phyloP scores from a whole-genome alignment of 1,140 invertebrate species.

The Linepithema humile region DNA sequence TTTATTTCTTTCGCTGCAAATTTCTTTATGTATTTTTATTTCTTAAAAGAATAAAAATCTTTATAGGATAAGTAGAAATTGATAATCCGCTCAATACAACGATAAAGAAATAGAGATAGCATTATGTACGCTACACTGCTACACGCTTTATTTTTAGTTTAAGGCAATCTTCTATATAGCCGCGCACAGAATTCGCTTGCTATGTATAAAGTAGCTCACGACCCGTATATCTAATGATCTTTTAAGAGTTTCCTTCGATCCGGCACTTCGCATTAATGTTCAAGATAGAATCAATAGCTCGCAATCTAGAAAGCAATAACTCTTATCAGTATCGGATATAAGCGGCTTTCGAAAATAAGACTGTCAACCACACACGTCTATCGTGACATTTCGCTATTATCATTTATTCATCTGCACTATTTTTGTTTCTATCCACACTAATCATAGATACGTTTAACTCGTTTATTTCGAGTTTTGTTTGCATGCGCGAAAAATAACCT shows the following conservation, averaged over 20 bases:
- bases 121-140: neutral
- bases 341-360: neutral
- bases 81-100: neutral
- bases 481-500: too few relatives aligned
- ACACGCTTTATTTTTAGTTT: neutral
- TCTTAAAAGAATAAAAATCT: neutral
- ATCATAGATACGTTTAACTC: neutral
- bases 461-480: neutral
- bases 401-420: neutral
- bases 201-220: neutral
- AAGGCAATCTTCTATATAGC: neutral
- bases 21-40: neutral
- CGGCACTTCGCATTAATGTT: neutral
- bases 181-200: neutral
- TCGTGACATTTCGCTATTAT: neutral
- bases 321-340: neutral
- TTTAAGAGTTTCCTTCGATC: constrained; percentile 7
- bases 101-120: neutral
- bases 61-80: neutral
- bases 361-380: too few relatives aligned
- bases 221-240: constrained; percentile 11
- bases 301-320: neutral
- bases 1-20: neutral
- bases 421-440: neutral
- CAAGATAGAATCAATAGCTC: constrained; percentile 10